Base-by-base conservation (phyloP, 2,888 invertebrate species). In the Campopleginae sp. region DNA sequence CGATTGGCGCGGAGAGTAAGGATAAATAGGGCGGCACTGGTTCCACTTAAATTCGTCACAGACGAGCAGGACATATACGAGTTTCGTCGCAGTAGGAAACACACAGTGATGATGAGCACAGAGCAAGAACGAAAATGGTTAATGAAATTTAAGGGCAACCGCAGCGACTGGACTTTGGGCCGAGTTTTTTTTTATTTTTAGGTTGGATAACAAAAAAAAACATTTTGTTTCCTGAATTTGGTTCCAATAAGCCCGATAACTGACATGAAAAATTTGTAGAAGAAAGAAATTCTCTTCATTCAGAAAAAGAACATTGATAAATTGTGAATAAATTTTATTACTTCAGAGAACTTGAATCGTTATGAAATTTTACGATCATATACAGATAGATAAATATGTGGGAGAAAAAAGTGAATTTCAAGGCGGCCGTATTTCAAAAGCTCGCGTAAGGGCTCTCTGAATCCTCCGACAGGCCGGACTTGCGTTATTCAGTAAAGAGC, bases 361-460 rank as follows among this genome's bases (percentile, higher is more conserved):
- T 48, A 48, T n/a, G 46, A 70, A 70, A 46, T 51, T 27, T 27
- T 10, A 7, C n/a, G 27, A 38, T 51, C 46, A 33, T 71, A 38
- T 51, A 19, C 38, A 38, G 17, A 42, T 54, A 38, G 7, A 51
- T 48, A 48, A 31, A 31, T 48, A 48, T 8, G 48, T n/a, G 31
- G 17, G 10, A 63, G 17, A 17, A 71, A 51, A 82, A 51, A 77
- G 58, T 61, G 38, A 46, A 84, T 80, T 66, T 58, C 48, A 6
- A 48, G 38, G 46, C 48, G 42, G 48, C 19, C 81, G 68, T 77
- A 68, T 77, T 70, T 80, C 61, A 72, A 61, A 61, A 66, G 68
- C 58, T 80, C 76, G 51, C 44, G 46, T 33, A 63, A 51, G 74
- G 17, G 63, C 76, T 63, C 42, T 42, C 51, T 61, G 70, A 46